phyloP scores from a whole-genome alignment of 2,888 invertebrate species.

The Omphaloscelis lunosa region DNA sequence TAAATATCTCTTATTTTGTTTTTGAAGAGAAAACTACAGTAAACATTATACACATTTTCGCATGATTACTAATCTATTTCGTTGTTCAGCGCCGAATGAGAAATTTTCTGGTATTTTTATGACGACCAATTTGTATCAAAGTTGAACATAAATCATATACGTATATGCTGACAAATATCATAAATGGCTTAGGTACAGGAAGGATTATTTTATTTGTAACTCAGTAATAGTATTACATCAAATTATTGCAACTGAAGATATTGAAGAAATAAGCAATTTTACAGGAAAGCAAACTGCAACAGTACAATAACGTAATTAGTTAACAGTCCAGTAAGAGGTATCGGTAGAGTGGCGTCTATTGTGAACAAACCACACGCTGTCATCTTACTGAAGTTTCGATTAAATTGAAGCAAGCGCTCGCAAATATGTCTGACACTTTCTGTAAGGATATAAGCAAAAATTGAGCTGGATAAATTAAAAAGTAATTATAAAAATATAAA shows the following conservation, averaged over 20 bases:
- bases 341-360: constrained; percentile 24
- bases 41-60: too few species aligned
- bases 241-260: not conserved
- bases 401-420: constrained; percentile 26
- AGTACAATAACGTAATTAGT: constrained; percentile 1
- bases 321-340: not conserved
- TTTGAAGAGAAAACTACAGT: too few species aligned
- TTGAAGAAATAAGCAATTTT: not conserved
- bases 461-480: not conserved
- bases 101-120: not conserved
- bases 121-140: too few species aligned
- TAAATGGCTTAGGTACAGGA: not conserved
- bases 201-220: not conserved
- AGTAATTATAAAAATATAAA: not conserved
- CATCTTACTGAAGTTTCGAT: constrained; percentile 29
- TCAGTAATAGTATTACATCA: not conserved
- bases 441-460: not conserved
- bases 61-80: not conserved
- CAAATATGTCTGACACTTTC: not conserved
- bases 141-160: too few species aligned
- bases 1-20: too few species aligned
- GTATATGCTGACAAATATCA: not conserved
- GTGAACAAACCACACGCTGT: constrained; percentile 26
- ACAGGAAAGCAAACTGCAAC: constrained; percentile 12
- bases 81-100: not conserved